A percentile compares a stretch with the other conserved stretches of the same genome.
These are phyloP conservation scores for Cebidichthys violaceus DNA, from an alignment of 2,113 vertebrate genomes.

Conservation along the genomic window DNA sequence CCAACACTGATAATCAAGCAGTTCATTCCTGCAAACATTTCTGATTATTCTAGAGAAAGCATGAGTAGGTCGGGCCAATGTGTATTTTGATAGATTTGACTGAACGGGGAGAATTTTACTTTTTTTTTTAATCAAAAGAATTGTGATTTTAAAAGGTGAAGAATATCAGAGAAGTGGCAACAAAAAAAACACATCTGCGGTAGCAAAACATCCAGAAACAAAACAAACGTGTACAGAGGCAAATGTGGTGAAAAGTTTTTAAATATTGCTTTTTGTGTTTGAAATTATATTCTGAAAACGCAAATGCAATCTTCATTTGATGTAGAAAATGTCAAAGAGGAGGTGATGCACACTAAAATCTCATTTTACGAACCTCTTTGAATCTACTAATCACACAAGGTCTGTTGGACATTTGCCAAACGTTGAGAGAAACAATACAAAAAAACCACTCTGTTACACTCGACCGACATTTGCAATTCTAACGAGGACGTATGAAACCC, in stretches of 20 bases:
- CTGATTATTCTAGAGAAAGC: neutral
- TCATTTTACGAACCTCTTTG: constrained; percentile 63
- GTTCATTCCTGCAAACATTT: neutral
- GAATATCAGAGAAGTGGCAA: neutral
- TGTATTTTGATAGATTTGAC: constrained; percentile 9
- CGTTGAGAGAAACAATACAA: constrained; percentile 69
- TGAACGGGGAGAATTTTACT: neutral
- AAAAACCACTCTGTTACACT: constrained; percentile 75
- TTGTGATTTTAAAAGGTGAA: too few relatives aligned
- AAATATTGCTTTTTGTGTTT: neutral
- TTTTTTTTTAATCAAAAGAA: neutral
- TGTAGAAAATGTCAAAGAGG: constrained; percentile 64
- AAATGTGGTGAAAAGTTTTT: neutral
- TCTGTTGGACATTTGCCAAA: constrained; percentile 68
- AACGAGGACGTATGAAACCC: constrained; percentile 72
- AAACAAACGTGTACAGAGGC: neutral
- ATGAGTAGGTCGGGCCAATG: neutral
- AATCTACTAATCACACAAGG: constrained; percentile 58
- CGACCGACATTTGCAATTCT: constrained; percentile 78
- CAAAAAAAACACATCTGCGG: neutral
- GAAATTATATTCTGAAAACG: constrained; percentile 53
- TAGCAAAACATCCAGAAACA: neutral
- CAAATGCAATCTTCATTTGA: constrained; percentile 53
- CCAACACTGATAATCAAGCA: neutral
- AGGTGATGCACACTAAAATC: constrained; percentile 38